Evolutionary conservation across 2,888 invertebrate species (phyloP).

Genomic region (Fabriciana adippe): DNA sequence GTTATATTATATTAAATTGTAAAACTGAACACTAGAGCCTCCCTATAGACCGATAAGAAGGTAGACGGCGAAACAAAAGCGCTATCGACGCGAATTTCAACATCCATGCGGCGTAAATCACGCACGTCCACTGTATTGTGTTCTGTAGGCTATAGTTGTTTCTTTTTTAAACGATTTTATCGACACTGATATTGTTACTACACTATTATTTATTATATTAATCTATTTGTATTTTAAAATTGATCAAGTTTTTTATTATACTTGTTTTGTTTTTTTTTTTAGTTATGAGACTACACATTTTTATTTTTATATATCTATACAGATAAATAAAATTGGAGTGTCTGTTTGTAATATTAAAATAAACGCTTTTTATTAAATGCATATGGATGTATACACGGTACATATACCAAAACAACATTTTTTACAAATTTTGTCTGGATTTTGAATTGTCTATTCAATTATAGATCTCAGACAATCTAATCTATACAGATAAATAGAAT

Average conservation of each 20-base stretch:
- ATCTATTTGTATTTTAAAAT: not conserved
- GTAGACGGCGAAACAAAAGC: slow-evolving; percentile 73
- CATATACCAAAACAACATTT: too few species aligned
- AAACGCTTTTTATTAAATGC: too few species aligned
- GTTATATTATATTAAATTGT: slow-evolving; percentile 3
- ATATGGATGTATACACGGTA: too few species aligned
- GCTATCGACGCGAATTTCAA: slow-evolving; percentile 74
- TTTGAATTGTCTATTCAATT: too few species aligned
- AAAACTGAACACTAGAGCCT: slow-evolving; percentile 29
- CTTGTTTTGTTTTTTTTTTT: too few species aligned
- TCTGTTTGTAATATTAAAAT: too few species aligned
- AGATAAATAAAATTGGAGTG: too few species aligned
- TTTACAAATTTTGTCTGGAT: too few species aligned
- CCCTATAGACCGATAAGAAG: slow-evolving; percentile 58
- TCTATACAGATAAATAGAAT: too few species aligned
- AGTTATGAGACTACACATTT: too few species aligned
- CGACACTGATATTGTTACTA: slow-evolving; percentile 47
- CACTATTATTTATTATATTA: slow-evolving; percentile 12
- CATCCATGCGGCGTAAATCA: slow-evolving; percentile 70
- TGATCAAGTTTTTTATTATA: not conserved
- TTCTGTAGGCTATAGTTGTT: slow-evolving; percentile 54
- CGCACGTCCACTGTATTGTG: slow-evolving; percentile 67
- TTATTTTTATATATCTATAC: too few species aligned
- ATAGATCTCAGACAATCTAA: too few species aligned
- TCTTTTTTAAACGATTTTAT: slow-evolving; percentile 61